Conservation (phyloP, 1,140 invertebrate species). For the Caenorhabditis elegans region DNA sequence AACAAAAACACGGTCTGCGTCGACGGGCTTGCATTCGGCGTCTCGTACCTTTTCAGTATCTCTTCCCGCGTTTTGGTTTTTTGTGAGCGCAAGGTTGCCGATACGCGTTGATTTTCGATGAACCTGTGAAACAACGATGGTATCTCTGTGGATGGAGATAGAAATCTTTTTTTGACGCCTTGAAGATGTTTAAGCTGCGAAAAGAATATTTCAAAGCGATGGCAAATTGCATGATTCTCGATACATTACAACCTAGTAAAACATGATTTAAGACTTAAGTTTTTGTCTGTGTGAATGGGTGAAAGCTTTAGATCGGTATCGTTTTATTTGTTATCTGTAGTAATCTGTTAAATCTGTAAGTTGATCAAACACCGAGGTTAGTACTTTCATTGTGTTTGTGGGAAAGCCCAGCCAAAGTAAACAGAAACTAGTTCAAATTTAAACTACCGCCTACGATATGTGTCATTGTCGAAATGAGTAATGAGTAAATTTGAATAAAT, state of each 20-base stretch:
- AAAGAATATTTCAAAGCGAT: not conserved
- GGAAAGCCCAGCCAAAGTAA: not conserved
- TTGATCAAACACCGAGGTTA: conserved; percentile 20
- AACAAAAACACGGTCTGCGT: conserved; percentile 4
- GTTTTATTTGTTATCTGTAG: not conserved
- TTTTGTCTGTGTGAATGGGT: too few species aligned
- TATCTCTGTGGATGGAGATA: not conserved
- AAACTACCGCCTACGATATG: not conserved
- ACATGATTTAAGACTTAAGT: not conserved
- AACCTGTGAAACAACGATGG: conserved; percentile 18
- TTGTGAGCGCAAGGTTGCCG: not conserved
- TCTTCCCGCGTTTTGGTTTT: not conserved
- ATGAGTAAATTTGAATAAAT: too few species aligned
- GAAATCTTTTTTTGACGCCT: conserved; percentile 1
- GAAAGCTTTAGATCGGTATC: conserved; percentile 11
- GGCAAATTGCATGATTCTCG: not conserved
- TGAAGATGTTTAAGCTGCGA: not conserved
- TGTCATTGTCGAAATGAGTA: not conserved
- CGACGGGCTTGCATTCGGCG: not conserved
- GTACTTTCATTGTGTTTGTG: too few species aligned
- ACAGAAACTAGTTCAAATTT: not conserved
- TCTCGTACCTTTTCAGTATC: not conserved
- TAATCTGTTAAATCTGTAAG: conserved; percentile 9
- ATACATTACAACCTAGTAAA: not conserved
- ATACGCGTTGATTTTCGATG: not conserved